Evolutionary conservation across 2,888 invertebrate genomes (phyloP), one percentile per base, ranked within the genome.

Genomic region (Xylota segnis): DNA sequence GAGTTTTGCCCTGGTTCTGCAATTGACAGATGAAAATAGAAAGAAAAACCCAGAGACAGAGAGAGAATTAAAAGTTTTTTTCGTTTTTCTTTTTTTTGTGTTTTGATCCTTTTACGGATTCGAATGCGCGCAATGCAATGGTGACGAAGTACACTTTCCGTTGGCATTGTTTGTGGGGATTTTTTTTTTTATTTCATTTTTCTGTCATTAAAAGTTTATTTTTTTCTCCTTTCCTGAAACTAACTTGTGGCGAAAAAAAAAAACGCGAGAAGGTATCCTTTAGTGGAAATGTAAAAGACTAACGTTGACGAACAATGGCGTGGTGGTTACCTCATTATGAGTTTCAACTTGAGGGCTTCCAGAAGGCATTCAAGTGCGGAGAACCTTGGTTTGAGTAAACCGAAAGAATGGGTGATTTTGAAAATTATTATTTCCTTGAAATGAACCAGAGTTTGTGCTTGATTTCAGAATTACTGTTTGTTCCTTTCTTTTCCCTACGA

Each of bases 1-100:
- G 75, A 79, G 47, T 66, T 37, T 70, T 66, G 45, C 45, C 14
- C 68, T 52, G 40, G 23, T 40, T 3, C 37, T 84, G 84, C 81
- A 81, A 75, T 71, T 81, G 84, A 84, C 66, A 81, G 65, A 79
- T 79, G 47, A 74, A n/a, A 74, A 61, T 43, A 58, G n/a, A 79
- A 58, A 29, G 54, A 59, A 72, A 56, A 29, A n/a, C 2, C 6
- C 4, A 4, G 10, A 59, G 14, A 52, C 34, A 65, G n/a, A 34
- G 58, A 81, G 23, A 63, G 18, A 65, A 65, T 79, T 72, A 58
- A 72, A 72, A 47, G 9, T 47, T 70, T 77, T 40, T n/a, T n/a
- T n/a, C n/a, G 34, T 47, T 76, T 70, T 43, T 34, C 59, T 70
- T 43, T 23, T 23, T 23, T 47, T 52, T n/a, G 4, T 37, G 16